phyloP scores from a whole-genome alignment of 2,113 vertebrate species.

The Salvator merianae region DNA sequence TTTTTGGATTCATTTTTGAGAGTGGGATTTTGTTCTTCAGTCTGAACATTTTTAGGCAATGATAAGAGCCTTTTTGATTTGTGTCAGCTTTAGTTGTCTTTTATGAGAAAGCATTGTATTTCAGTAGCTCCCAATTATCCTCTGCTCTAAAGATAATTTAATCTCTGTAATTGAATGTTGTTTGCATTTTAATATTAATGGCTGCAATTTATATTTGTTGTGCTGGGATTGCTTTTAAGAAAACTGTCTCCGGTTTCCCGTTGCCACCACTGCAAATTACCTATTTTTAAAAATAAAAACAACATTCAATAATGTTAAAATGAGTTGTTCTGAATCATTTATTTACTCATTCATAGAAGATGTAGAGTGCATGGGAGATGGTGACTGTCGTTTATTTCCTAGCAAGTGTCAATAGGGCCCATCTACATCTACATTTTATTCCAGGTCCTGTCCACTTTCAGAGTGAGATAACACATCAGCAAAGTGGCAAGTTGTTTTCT shows the following conservation, averaged over 20 bases:
- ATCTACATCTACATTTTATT: too few species aligned
- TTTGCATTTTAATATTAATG: conserved; percentile 6
- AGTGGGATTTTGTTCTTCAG: background rate
- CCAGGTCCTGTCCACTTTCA: too few species aligned
- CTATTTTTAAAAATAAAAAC: background rate
- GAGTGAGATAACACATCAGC: too few species aligned
- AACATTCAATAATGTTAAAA: background rate
- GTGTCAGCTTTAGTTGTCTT: background rate
- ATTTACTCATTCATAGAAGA: background rate
- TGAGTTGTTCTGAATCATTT: background rate
- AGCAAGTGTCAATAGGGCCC: background rate
- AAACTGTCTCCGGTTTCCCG: background rate
- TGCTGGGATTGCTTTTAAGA: background rate
- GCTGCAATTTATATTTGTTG: background rate
- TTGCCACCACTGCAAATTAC: background rate
- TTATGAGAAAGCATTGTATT: background rate
- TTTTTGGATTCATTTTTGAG: background rate
- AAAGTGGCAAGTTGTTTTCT: too few species aligned
- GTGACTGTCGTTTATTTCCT: too few species aligned
- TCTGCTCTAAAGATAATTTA: background rate
- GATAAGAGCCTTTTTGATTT: background rate
- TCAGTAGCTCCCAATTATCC: background rate
- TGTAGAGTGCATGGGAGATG: background rate
- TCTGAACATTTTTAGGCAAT: background rate
- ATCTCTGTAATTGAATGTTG: background rate